Base-by-base conservation (phyloP, 2,797 vertebrate species). In the Rhadinocentrus ornatus region DNA sequence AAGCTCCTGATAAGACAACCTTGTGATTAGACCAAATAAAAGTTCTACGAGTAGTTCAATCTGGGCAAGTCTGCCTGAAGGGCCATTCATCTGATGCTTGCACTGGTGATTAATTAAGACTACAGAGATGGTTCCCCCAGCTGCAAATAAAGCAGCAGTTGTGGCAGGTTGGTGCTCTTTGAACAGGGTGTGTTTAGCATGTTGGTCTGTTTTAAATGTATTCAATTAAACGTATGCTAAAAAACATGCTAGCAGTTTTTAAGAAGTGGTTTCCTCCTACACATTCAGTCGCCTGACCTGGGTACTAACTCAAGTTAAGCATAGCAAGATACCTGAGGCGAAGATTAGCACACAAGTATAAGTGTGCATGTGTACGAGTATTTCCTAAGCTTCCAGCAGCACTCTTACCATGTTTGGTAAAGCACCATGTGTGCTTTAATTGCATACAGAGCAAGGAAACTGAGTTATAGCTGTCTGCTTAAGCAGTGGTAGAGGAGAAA, bases 81-180 rank as follows among this genome's bases (percentile, higher is more conserved):
- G 82, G 71, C 78, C 44, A 52, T 84, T 86, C 76, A 64, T 76
- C 75, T 59, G 62, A 35, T 80, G 69, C 69, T 77, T 69, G 80
- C 80, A 77, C 54, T 67, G 63, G 73, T 75, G 81, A 90, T 91
- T 91, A 92, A 91, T 92, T 84, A 88, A 82, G 71, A 73, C 84
- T 55, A 73, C 71, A 77, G 81, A 91, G 82, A 83, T 67, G 0
- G 27, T 68, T 75, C 73, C 69, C 79, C 74, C 69, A 41, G 78
- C 18, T 35, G 60, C 67, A 76, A 82, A 52, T 87, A 78, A 67
- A 80, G 83, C 39, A 32, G 60, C 44, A 15, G 62, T 67, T 44
- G 55, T 58, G 64, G 71, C 75, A 83, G 32, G 63, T 69, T 71
- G 66, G 32, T 80, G 59, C 73, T 85, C 65, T 81, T 81, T 80